Evolutionary conservation across 2,888 invertebrate genomes (phyloP), one percentile per base, ranked within the genome.

Genomic region (Nysson spinosus): DNA sequence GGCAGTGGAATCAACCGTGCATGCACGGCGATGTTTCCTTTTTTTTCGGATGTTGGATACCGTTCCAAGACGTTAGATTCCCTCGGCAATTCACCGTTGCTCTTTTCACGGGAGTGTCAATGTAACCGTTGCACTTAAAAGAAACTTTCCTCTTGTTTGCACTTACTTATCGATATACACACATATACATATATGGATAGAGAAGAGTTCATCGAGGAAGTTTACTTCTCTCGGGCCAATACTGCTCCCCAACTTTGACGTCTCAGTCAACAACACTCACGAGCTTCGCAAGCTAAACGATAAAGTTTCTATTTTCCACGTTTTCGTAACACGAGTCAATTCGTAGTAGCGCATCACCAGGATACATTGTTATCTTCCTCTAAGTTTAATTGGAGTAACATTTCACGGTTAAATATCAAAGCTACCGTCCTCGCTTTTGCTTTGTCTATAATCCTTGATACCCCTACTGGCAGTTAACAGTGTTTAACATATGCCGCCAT

Each of bases 61-160:
- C n/a, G n/a, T n/a, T n/a, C n/a, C n/a, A n/a, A n/a, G 14, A 14
- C 28, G 12, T 26, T 7, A 4, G 4, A 24, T 14, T 24, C 5
- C 26, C 26, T n/a, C 26, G 42, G 5, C 5, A 14, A 3, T 19
- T 17, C 30, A 12, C 6, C 14, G 30, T 35, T 16, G 5, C 4
- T n/a, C 40, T 30, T 28, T 56, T 17, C 24, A 24, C 46, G 30
- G 6, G 16, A 14, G 6, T 11, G 12, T 34, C 39, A 9, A 0
- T 24, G 26, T 28, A 22, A 11, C n/a, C 22, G 40, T 11, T 14
- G 26, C 17, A n/a, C 17, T 22, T 14, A 20, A 60, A 40, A 40
- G 47, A 46, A 61, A 56, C 49, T 49, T 56, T 22, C 28, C 35
- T 43, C 35, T 28, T 32, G 56, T 56, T 61, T 61, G 19, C 20